Base-by-base conservation (phyloP, 2,797 vertebrate genomes). In the Sebastiscus tertius region DNA sequence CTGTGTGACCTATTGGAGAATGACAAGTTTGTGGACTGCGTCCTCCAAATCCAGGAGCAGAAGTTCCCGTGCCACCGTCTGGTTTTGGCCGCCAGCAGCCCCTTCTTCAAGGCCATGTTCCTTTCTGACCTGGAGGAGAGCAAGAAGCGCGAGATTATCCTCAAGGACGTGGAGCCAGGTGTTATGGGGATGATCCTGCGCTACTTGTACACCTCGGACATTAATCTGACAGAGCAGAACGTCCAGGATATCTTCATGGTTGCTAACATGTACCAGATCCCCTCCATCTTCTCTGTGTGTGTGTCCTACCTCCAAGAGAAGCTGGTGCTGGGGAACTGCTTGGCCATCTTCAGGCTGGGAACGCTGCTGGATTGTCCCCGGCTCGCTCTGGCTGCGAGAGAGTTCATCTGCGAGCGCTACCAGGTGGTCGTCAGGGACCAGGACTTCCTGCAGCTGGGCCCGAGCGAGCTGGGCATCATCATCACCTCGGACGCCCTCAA, bases 261-360 rank as follows among this genome's bases (percentile, higher is more conserved):
- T 1, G 98, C 99, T 9, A 99, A 99, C 92, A 97, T 98, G 96
- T 98, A 98, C 94, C 99, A 99, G 96, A 99, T 99, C 87, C 98
- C 99, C 0, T 99, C 99, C 77, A 97, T 99, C 89, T 99, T 99
- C 95, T 99, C 98, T 0, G 97, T 98, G 8, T 99, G 99, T 0
- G 96, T 99, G 86, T 97, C 98, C 56, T 99, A 97, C 91, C 95
- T 99, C 36, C 97, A 99, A 92, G 97, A 99, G 86, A 94, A 98
- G 72, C 94, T 99, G 75, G 97, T 99, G 20, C 95, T 99, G 31
- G 96, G 97, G 64, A 99, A 99, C 93, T 99, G 98, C 91, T 93
- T 99, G 91, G 98, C 98, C 1, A 97, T 99, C 87, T 98, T 98
- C 92, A 96, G 97, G 66, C 93, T 99, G 5, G 98, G 99, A 0